Percentiles rank a stretch among this genome's conserved stretches.
These are phyloP conservation scores for Allygus modestus DNA, from an alignment of 2,888 invertebrate species.

Conservation along the genomic window DNA sequence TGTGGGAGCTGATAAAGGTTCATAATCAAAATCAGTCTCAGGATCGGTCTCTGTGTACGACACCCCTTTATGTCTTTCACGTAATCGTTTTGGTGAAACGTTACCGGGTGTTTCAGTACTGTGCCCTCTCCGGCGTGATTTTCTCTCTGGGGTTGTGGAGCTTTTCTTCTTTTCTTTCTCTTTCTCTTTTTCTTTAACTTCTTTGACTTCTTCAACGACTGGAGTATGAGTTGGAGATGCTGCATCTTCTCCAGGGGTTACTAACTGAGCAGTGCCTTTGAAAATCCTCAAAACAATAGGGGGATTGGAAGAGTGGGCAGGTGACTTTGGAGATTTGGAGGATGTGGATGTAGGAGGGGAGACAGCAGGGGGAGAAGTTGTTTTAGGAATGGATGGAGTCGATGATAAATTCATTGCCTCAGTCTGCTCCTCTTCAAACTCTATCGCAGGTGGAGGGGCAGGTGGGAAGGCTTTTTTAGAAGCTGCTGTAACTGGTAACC, in stretches of 20 bases:
- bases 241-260: constrained; percentile 67
- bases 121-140: constrained; percentile 66
- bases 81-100: constrained; percentile 67
- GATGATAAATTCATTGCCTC: constrained; percentile 67
- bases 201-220: background rate
- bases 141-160: constrained; percentile 58
- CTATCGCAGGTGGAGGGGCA: constrained; percentile 74
- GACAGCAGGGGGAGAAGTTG: constrained; percentile 48
- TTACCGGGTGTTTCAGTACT: constrained; percentile 67
- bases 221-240: constrained; percentile 56
- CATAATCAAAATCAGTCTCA: constrained; percentile 74
- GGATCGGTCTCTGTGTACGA: constrained; percentile 53
- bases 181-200: background rate
- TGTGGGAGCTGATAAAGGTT: constrained; percentile 72
- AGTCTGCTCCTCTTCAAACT: constrained; percentile 75
- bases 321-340: constrained; percentile 70
- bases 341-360: constrained; percentile 67
- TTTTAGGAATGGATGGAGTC: constrained; percentile 63
- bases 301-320: constrained; percentile 77
- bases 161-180: constrained; percentile 23
- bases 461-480: constrained; percentile 71
- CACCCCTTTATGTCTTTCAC: constrained; percentile 62
- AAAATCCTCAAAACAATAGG: constrained; percentile 94
- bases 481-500: constrained; percentile 68
- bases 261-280: constrained; percentile 78